Evolutionary conservation across 2,113 vertebrate species (phyloP), one percentile per base, ranked within the genome.

Genomic region (Dromas ardeola): DNA sequence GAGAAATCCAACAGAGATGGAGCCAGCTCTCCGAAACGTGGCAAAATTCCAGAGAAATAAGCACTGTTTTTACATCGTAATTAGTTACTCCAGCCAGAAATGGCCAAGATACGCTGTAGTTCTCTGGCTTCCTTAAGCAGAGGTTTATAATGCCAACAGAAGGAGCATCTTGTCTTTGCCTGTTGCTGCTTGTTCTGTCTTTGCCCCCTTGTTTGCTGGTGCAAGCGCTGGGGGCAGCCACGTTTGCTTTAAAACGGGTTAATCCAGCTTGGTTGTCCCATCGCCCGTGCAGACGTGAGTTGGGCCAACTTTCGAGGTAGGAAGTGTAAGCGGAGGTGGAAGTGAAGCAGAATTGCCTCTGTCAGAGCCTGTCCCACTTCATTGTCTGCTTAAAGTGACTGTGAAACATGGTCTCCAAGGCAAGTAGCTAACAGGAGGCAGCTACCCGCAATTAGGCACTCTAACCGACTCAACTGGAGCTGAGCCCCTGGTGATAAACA

Each of bases 1-100:
- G 74, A 80, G 78, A 77, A 88, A 73, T 91, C 56, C 78, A 65
- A 3, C 27, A 42, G 78, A 81, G 62, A 58, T 77, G 78, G 59
- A 89, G 92, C 59, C 90, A 82, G 58, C 58, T 65, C 58, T 71
- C 87, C 13, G 27, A 77, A 93, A n/a, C 13, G 0, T 77, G 93
- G 90, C 93, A 61, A 18, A 82, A 61, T 22, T 88, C 93, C 93
- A 95, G 84, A 12, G 55, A 22, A 94, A 55, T 17, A 18, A 82
- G 66, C 23, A 0, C 56, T 26, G 50, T n/a, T 66, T 72, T 70
- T 43, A 70, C 3, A 0, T 36, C 45, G 43, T 66, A 43, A 85
- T 94, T 72, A 91, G 81, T 93, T 55, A 71, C 72, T 38, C 59
- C 59, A 58, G 83, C n/a, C 45, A 34, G 73, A 30, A 4, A 22